Evolutionary conservation across 2,888 invertebrate species (phyloP).

Genomic region (Drosophila macrospina): DNA sequence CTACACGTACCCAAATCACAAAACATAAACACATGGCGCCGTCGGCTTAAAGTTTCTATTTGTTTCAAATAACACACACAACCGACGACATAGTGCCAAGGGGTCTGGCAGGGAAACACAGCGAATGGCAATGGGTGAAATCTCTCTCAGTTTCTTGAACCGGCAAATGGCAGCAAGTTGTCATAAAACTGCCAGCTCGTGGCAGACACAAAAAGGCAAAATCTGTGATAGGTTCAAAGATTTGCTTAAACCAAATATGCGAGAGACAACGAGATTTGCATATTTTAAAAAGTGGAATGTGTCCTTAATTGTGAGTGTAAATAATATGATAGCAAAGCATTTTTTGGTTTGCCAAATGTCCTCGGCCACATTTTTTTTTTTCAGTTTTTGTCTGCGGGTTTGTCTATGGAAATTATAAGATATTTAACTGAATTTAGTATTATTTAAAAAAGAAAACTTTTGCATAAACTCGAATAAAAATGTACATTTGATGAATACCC

Average conservation of each 20-base stretch:
- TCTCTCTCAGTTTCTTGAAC: slow-evolving; percentile 34
- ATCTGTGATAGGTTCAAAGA: slow-evolving; percentile 65
- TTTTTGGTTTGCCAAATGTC: slow-evolving; percentile 18
- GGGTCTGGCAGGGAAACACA: slow-evolving; percentile 1
- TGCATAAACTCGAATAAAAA: no score
- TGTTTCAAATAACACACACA: slow-evolving; percentile 31
- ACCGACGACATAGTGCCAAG: slow-evolving; percentile 3
- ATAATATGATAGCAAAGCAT: slow-evolving; percentile 16
- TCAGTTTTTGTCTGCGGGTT: no score
- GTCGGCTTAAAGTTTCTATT: slow-evolving; percentile 56
- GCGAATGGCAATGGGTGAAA: not conserved
- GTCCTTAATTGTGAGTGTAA: slow-evolving; percentile 30
- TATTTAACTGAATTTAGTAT: no score
- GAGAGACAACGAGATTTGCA: slow-evolving; percentile 49
- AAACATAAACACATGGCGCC: slow-evolving; percentile 72
- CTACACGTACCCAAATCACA: slow-evolving; percentile 66
- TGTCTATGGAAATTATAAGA: no score
- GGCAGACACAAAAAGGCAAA: slow-evolving; percentile 50
- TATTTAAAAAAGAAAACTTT: no score
- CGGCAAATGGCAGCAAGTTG: slow-evolving; percentile 49
- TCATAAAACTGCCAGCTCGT: slow-evolving; percentile 72
- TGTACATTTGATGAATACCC: no score
- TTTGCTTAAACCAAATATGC: slow-evolving; percentile 37
- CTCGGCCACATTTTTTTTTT: not conserved
- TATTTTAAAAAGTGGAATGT: slow-evolving; percentile 38